Evolutionary conservation across 2,888 invertebrate species (phyloP).

Genomic region (Periphyllus acericola): DNA sequence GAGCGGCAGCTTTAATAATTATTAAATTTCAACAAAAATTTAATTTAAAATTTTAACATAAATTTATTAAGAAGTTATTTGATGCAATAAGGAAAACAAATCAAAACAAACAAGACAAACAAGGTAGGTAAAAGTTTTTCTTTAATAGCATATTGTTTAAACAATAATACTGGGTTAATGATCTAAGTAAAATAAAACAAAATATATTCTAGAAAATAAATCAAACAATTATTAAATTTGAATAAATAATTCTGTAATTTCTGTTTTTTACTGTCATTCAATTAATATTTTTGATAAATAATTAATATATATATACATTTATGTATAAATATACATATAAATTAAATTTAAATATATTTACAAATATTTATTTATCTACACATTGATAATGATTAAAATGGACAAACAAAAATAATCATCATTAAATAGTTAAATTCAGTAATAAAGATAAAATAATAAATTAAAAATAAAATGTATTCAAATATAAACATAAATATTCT

Average conservation of each 20-base stretch:
- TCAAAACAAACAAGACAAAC: neutral
- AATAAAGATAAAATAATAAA: neutral
- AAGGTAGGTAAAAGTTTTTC: conserved; percentile 2
- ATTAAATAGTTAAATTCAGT: neutral
- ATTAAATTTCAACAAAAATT: conserved; percentile 41
- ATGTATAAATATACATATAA: neutral
- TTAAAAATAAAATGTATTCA: neutral
- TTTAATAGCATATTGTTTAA: conserved; percentile 4
- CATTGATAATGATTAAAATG: neutral
- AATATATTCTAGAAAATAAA: neutral
- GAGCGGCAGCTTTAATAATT: conserved; percentile 62
- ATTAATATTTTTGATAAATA: neutral
- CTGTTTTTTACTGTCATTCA: neutral
- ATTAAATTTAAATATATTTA: neutral
- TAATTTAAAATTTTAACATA: neutral
- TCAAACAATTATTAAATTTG: conserved; percentile 6
- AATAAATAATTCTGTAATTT: conserved; percentile 19
- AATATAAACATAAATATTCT: neutral
- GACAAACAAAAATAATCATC: neutral
- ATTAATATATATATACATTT: neutral
- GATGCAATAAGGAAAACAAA: conserved; percentile 21
- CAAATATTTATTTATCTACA: neutral
- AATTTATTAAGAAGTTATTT: neutral
- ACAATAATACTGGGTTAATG: neutral
- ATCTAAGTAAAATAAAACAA: neutral